A percentile compares a stretch with the other conserved stretches of the same genome.
Evolutionary conservation across 2,797 vertebrate species (phyloP).

Genomic region (Coccyzus lansbergi): DNA sequence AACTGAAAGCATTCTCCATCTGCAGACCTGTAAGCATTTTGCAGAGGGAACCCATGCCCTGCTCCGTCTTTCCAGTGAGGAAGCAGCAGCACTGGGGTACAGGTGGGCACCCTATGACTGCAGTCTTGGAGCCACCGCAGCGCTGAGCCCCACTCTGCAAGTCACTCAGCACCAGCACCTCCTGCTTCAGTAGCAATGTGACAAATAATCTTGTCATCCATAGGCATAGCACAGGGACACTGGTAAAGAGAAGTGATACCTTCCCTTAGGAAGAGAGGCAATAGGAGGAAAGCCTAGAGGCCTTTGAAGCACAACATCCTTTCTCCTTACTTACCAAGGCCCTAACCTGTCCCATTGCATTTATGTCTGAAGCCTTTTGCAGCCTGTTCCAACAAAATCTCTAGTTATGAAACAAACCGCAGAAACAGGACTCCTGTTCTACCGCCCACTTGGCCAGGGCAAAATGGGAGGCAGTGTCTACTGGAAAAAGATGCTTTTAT

Average conservation of each 20-base stretch:
- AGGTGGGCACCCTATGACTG: fast-evolving
- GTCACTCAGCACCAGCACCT: fast-evolving
- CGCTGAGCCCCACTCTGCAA: fast-evolving
- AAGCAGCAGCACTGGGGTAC: fast-evolving
- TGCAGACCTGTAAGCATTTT: background rate
- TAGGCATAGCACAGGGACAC: background rate
- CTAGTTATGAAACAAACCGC: background rate
- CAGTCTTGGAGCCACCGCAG: background rate
- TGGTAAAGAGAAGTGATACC: background rate
- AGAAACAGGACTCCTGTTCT: background rate
- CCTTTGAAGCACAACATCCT: background rate
- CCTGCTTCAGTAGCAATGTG: background rate
- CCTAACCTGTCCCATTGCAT: background rate
- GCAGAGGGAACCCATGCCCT: background rate
- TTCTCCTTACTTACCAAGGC: background rate
- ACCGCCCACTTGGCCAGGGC: background rate
- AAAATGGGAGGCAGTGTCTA: background rate
- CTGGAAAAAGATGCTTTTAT: background rate
- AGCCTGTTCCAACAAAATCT: background rate
- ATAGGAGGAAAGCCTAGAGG: background rate
- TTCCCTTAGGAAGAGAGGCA: background rate
- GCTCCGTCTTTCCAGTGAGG: background rate
- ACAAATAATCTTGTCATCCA: background rate
- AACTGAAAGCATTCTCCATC: background rate
- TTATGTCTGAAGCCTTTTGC: background rate